These are phyloP conservation scores for Caenorhabditis tropicalis DNA, from an alignment of 1,140 invertebrate genomes.

Conservation along the genomic window DNA sequence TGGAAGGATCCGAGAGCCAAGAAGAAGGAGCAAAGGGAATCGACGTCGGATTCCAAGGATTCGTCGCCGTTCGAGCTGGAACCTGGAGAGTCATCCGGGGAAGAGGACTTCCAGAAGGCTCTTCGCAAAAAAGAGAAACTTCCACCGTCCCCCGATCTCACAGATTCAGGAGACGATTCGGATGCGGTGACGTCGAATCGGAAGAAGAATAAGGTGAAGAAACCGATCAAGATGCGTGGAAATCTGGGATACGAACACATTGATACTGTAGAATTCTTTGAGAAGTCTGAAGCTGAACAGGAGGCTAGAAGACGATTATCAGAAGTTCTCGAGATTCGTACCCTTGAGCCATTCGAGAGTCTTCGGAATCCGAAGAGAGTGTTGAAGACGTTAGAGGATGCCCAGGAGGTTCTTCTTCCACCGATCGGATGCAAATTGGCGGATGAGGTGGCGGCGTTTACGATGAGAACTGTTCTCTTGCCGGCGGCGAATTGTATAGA, in stretches of 20 bases:
- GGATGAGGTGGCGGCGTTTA: background rate
- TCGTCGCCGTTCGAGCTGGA: too few relatives aligned
- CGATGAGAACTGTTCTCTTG: background rate
- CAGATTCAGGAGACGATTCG: background rate
- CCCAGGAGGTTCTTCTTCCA: background rate
- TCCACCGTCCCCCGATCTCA: background rate
- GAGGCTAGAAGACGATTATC: background rate
- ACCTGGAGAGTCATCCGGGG: background rate
- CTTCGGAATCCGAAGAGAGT: background rate
- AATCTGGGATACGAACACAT: conserved; percentile 11
- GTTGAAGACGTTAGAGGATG: background rate
- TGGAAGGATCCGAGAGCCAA: background rate
- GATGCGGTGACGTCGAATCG: background rate
- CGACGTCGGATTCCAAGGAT: background rate
- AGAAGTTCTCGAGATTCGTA: background rate
- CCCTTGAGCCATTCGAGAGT: background rate
- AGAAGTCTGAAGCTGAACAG: background rate
- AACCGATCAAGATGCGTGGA: background rate
- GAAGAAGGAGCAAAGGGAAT: background rate
- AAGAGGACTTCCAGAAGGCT: background rate
- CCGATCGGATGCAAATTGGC: background rate
- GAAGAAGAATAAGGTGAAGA: background rate
- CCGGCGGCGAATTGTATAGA: background rate
- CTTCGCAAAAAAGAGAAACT: background rate
- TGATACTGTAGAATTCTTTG: background rate